These are phyloP conservation scores for Diadumene lineata DNA, from an alignment of 92 coral and sea anemone species.

Conservation along the genomic window DNA sequence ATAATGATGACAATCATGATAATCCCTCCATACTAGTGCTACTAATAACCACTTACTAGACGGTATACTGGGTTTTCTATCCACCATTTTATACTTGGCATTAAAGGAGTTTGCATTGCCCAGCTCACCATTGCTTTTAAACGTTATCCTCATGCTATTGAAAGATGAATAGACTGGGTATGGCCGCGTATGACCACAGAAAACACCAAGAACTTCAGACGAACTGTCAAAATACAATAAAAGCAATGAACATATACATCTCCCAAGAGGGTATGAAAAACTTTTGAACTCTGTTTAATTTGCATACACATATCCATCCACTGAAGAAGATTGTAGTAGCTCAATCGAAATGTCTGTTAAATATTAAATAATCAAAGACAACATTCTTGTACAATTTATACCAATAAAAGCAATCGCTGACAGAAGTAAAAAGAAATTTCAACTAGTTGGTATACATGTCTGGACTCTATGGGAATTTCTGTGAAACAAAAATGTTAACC, in stretches of 20 bases:
- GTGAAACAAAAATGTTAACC: no score
- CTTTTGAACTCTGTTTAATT: no score
- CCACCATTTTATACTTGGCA: conserved; percentile 43
- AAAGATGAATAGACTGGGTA: conserved; percentile 65
- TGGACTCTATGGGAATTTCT: no score
- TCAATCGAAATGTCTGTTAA: no score
- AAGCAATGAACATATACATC: background rate
- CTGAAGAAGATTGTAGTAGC: no score
- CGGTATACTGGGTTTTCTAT: background rate
- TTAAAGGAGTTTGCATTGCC: conserved; percentile 32
- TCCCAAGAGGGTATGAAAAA: no score
- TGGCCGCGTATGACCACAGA: conserved; percentile 72
- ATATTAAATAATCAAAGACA: no score
- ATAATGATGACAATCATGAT: background rate
- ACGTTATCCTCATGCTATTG: conserved; percentile 54
- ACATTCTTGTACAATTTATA: no score
- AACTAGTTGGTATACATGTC: no score
- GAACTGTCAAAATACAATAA: conserved; percentile 36
- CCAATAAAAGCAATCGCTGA: no score
- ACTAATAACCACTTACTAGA: background rate
- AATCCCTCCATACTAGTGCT: background rate
- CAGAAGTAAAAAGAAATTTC: no score
- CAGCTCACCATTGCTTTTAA: conserved; percentile 35
- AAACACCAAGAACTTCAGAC: conserved; percentile 39
- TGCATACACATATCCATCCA: no score